Evolutionary conservation across 2,888 invertebrate species (phyloP).

Genomic region (Willowsia nigromaculata): DNA sequence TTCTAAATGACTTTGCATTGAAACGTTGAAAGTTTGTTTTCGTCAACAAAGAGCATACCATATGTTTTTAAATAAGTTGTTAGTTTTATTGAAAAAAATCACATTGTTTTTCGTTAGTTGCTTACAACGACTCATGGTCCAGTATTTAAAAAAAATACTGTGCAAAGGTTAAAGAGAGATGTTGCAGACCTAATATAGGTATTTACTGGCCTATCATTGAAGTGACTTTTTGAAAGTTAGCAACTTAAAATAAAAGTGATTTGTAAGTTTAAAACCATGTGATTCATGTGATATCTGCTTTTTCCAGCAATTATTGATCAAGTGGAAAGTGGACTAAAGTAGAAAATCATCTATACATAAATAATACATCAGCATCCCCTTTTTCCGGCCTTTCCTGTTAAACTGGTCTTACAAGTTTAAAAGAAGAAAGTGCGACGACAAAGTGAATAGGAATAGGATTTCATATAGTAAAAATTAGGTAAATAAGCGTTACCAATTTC

Average conservation of each 20-base stretch:
- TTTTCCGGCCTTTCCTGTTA: neutral
- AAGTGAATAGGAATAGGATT: conserved; percentile 69
- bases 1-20: too few species aligned
- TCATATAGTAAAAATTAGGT: conserved; percentile 69
- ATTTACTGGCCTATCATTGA: too few species aligned
- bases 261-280: conserved; percentile 42
- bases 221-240: conserved; percentile 39
- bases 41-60: too few species aligned
- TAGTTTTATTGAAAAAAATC: too few species aligned
- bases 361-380: neutral
- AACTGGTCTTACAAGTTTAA: conserved; percentile 30
- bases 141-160: too few species aligned
- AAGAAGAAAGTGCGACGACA: conserved; percentile 71
- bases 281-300: conserved; percentile 41
- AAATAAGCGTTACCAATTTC: conserved; percentile 69
- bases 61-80: too few species aligned
- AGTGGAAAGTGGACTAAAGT: conserved; percentile 55
- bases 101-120: too few species aligned
- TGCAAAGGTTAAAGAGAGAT: too few species aligned
- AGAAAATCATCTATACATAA: conserved; percentile 11
- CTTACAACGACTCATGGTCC: too few species aligned
- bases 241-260: conserved; percentile 22
- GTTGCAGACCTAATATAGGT: too few species aligned
- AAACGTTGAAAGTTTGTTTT: too few species aligned
- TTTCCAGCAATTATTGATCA: conserved; percentile 43